Evolutionary conservation across 2,888 invertebrate species (phyloP).

Genomic region (Drosophila trichaetosa): DNA sequence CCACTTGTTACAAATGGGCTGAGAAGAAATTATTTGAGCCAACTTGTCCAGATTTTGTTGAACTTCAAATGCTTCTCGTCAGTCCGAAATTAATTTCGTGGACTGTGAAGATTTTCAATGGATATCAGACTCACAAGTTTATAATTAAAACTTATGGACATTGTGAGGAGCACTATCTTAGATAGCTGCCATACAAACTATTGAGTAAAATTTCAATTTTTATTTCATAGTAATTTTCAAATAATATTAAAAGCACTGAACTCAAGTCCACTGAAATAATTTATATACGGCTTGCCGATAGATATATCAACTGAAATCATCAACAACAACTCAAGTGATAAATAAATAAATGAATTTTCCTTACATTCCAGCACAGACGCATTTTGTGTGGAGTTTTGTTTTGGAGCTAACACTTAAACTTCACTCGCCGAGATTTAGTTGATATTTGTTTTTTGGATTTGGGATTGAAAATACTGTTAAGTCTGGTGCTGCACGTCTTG

Average conservation of each 20-base stretch:
- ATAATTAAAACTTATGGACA: not conserved
- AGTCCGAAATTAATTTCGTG: not conserved
- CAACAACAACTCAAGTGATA: not conserved
- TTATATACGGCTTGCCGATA: not conserved
- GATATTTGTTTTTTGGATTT: not conserved
- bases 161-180: not conserved
- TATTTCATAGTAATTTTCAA: not conserved
- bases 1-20: not conserved
- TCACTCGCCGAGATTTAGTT: conserved; percentile 18
- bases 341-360: conserved; percentile 20
- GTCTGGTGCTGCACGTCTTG: conserved; percentile 43
- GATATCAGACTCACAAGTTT: not conserved
- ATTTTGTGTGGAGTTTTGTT: conserved; percentile 43
- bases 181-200: not conserved
- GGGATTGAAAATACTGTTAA: not conserved
- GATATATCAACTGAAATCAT: not conserved
- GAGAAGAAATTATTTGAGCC: not conserved
- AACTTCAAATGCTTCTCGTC: not conserved
- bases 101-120: not conserved
- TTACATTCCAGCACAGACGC: conserved; percentile 70
- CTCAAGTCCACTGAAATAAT: not conserved
- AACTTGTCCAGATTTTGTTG: not conserved
- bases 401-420: conserved; percentile 18
- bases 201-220: not conserved
- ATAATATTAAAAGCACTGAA: not conserved